A percentile compares a stretch with the other conserved stretches of the same genome.
Evolutionary conservation across 1,140 invertebrate genomes (phyloP).

Genomic region (Brachionus plicatilis): DNA sequence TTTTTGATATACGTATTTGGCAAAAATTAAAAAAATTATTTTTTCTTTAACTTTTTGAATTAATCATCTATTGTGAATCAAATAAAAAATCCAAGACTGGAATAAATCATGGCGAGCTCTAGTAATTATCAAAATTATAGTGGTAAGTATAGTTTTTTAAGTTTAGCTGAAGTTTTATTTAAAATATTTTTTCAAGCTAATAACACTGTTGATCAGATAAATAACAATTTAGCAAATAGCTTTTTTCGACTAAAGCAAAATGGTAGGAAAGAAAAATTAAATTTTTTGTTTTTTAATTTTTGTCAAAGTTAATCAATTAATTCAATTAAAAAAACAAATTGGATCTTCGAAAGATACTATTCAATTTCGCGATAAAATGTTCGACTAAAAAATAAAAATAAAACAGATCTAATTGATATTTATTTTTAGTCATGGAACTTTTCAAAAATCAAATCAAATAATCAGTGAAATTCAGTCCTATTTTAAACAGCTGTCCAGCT

Average conservation of each 20-base stretch:
- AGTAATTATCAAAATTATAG: constrained; percentile 19
- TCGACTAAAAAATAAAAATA: neutral
- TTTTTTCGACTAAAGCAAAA: neutral
- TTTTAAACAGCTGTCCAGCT: neutral
- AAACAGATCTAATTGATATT: neutral
- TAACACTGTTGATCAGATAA: neutral
- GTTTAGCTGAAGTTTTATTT: neutral
- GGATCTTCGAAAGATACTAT: neutral
- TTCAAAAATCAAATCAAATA: constrained; percentile 30
- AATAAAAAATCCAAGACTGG: neutral
- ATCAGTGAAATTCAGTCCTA: neutral
- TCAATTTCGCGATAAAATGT: neutral
- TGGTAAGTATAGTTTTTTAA: neutral
- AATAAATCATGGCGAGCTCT: neutral
- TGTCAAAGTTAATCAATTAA: neutral
- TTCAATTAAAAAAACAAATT: neutral
- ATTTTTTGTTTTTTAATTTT: neutral
- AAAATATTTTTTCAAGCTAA: neutral
- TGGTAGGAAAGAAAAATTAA: neutral
- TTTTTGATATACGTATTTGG: neutral
- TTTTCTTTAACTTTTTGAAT: neutral
- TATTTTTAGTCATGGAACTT: neutral
- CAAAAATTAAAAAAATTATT: neutral
- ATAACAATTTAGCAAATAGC: neutral
- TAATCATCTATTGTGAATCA: neutral